Base-by-base conservation (phyloP, 2,797 vertebrate genomes). In the Picus viridis region DNA sequence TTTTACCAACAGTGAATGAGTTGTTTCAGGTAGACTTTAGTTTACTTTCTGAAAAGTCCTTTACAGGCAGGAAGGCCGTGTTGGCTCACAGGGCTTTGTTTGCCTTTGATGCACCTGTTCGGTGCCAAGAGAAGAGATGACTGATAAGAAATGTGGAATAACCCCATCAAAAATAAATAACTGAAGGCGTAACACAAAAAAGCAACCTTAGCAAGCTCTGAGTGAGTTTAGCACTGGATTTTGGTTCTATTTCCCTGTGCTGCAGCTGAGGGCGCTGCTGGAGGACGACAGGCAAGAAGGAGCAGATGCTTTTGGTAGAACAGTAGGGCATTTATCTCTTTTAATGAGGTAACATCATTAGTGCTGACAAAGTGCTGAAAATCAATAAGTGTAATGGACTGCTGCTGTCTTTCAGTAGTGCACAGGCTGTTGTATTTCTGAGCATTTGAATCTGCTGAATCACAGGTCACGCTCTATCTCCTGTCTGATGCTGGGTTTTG, bases 281-380 rank as follows among this genome's bases (percentile, higher is more conserved):
- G 93, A 94, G 84, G 88, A 53, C 16, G 16, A 51, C 76, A 95
- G 92, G 74, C 67, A 5, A 86, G 82, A 95, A 95, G 92, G 95
- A 97, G 95, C 97, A 97, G 97, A 97, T 97, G 97, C 97, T 97
- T 96, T 93, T 95, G 93, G 95, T 97, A 90, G 93, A 97, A 97
- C 96, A 93, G 96, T 97, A 93, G 94, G 90, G 93, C 96, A 97
- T 98, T 98, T 97, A 95, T 98, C 97, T 98, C 95, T 97, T 97
- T 97, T 97, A 98, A 98, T 97, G 96, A 98, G 97, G 97, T 97
- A 97, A 96, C 96, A 96, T 97, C 94, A 97, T 97, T 97, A 97
- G 95, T 92, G 94, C 96, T 97, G 97, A 97, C 97, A 97, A 96
- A 97, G 97, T 97, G 95, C 95, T 96, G 92, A 71, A 96, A 96